Evolutionary conservation across 2,797 vertebrate genomes (phyloP).

Genomic region (Rhabdophis nuchalis): DNA sequence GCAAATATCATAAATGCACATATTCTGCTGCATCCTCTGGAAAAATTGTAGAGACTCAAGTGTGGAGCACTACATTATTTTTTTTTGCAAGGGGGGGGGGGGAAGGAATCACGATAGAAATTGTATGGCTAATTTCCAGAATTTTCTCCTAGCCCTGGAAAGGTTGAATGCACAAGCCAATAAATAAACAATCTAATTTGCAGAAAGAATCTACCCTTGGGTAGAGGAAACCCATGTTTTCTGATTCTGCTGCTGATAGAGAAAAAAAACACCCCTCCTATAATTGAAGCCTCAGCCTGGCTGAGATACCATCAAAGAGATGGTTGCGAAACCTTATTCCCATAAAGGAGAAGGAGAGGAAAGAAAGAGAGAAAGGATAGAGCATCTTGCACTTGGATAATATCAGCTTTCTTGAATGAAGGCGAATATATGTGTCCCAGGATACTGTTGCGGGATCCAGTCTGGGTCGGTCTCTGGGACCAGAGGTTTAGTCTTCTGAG

Average conservation of each 20-base stretch:
- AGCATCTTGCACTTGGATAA: background rate
- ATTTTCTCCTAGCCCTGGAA: background rate
- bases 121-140: background rate
- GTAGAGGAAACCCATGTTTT: background rate
- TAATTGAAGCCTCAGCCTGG: background rate
- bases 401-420: too few species aligned
- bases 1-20: background rate
- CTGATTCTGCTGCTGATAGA: background rate
- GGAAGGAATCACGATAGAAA: background rate
- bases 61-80: background rate
- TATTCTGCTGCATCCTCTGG: background rate
- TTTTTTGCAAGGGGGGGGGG: fast-evolving
- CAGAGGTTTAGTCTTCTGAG: background rate
- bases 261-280: background rate
- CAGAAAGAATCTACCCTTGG: background rate
- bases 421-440: too few species aligned
- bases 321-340: background rate
- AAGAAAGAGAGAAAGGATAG: background rate
- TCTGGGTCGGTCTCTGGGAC: too few species aligned
- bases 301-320: background rate
- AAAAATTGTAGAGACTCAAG: background rate
- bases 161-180: background rate
- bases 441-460: too few species aligned
- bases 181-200: background rate
- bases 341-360: background rate